Evolutionary conservation across 2,797 vertebrate genomes (phyloP).

Genomic region (Lithobates pipiens): DNA sequence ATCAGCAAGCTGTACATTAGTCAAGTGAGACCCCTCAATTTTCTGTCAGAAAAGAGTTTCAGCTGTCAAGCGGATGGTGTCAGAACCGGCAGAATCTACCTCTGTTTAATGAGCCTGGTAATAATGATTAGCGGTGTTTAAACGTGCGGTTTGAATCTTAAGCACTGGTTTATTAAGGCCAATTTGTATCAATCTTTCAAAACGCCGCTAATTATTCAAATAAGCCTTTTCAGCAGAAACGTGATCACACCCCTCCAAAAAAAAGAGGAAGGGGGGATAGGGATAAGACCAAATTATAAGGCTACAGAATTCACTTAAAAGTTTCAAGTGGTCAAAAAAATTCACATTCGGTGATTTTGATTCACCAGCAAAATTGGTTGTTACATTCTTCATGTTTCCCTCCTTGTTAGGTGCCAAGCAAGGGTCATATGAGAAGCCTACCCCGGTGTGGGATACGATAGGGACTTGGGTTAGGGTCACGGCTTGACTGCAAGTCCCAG

Average conservation of each 20-base stretch:
- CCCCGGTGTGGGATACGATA: too few relatives aligned
- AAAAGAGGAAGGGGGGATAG: not conserved
- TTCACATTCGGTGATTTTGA: too few relatives aligned
- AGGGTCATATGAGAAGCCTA: too few relatives aligned
- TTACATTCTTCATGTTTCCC: too few relatives aligned
- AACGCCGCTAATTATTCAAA: slow-evolving; percentile 14
- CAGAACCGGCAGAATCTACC: slow-evolving; percentile 1
- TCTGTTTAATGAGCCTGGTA: slow-evolving; percentile 19
- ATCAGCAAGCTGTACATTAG: slow-evolving; percentile 36
- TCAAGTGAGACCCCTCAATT: slow-evolving; percentile 7
- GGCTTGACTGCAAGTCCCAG: too few relatives aligned
- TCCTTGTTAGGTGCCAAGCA: too few relatives aligned
- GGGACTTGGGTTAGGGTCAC: too few relatives aligned
- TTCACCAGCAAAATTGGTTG: too few relatives aligned
- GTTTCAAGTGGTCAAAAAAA: too few relatives aligned
- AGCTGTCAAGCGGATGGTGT: slow-evolving; percentile 15
- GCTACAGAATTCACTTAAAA: too few relatives aligned
- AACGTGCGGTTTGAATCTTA: not conserved
- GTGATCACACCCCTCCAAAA: not conserved
- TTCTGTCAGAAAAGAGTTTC: slow-evolving; percentile 9
- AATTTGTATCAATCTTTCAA: slow-evolving; percentile 47
- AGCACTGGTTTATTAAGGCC: slow-evolving; percentile 24
- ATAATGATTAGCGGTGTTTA: slow-evolving; percentile 34
- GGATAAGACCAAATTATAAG: too few relatives aligned
- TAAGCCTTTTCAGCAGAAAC: not conserved